Evolutionary conservation across 2,797 vertebrate genomes (phyloP).

Genomic region (Rhinoraja longicauda): DNA sequence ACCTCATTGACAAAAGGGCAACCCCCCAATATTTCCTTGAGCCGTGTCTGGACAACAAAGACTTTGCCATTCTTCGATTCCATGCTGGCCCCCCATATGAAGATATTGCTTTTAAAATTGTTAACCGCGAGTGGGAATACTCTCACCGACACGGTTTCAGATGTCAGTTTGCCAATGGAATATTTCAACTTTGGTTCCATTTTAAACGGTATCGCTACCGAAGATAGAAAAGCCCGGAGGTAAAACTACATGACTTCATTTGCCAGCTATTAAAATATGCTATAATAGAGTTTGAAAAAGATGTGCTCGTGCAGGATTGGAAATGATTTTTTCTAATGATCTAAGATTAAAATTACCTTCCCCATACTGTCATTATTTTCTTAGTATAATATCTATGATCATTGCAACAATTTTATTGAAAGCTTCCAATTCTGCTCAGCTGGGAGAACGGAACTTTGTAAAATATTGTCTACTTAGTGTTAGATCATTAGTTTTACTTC

Average conservation of each 20-base stretch:
- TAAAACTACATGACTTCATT: not conserved
- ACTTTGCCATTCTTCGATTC: constrained; percentile 91
- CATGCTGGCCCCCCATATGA: constrained; percentile 91
- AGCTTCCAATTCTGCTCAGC: not conserved
- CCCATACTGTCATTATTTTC: not conserved
- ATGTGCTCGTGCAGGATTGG: not conserved
- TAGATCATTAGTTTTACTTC: not conserved
- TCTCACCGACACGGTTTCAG: constrained; percentile 94
- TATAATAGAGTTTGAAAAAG: not conserved
- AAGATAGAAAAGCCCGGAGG: constrained; percentile 57
- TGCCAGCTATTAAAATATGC: not conserved
- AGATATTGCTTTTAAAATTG: constrained; percentile 97
- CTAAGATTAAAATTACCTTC: not conserved
- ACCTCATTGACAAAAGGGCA: constrained; percentile 90
- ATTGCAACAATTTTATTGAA: not conserved
- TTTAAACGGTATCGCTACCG: constrained; percentile 96
- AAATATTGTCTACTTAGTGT: not conserved
- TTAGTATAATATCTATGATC: not conserved
- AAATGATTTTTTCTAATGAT: not conserved
- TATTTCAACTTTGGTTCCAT: constrained; percentile 98
- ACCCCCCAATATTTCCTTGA: constrained; percentile 97
- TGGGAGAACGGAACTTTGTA: not conserved
- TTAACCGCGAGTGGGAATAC: constrained; percentile 95
- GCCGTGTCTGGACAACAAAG: constrained; percentile 86
- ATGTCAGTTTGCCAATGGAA: constrained; percentile 94